These are phyloP conservation scores for Centroberyx gerrardi DNA, from an alignment of 2,797 vertebrate genomes.

Conservation along the genomic window DNA sequence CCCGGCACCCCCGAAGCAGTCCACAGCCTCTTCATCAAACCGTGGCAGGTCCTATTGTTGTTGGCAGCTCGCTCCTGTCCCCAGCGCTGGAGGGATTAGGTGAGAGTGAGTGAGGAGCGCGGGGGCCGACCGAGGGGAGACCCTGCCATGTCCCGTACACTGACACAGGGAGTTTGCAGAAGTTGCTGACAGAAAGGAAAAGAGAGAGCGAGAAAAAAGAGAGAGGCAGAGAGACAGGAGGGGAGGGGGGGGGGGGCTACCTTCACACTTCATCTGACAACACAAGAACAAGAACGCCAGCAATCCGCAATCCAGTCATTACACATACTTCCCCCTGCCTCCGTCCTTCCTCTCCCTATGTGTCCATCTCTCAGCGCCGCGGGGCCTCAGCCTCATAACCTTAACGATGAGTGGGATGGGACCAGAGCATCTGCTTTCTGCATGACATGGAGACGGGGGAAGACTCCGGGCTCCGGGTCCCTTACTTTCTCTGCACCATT, in stretches of 20 bases:
- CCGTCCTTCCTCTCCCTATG: slow-evolving; percentile 51
- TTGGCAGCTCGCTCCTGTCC: slow-evolving; percentile 71
- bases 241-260: slow-evolving; percentile 17
- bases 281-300: slow-evolving; percentile 52
- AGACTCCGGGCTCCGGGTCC: slow-evolving; percentile 41
- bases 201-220: slow-evolving; percentile 14
- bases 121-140: slow-evolving; percentile 47
- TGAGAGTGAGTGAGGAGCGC: slow-evolving; percentile 71
- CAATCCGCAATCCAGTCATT: slow-evolving; percentile 38
- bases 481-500: slow-evolving; percentile 62
- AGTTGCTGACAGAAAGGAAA: slow-evolving; percentile 58
- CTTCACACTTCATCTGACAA: slow-evolving; percentile 66
- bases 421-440: slow-evolving; percentile 81
- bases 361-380: slow-evolving; percentile 58
- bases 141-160: slow-evolving; percentile 44
- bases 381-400: slow-evolving; percentile 41
- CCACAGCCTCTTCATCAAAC: slow-evolving; percentile 76
- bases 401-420: slow-evolving; percentile 51
- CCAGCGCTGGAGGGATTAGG: slow-evolving; percentile 72
- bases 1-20: slow-evolving; percentile 59
- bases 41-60: slow-evolving; percentile 76
- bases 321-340: slow-evolving; percentile 31
- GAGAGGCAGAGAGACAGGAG: slow-evolving; percentile 44
- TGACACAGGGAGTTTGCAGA: slow-evolving; percentile 48
- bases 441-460: slow-evolving; percentile 50